phyloP scores from a whole-genome alignment of 2,888 invertebrate genomes.

The Psococerastis gibbosa region DNA sequence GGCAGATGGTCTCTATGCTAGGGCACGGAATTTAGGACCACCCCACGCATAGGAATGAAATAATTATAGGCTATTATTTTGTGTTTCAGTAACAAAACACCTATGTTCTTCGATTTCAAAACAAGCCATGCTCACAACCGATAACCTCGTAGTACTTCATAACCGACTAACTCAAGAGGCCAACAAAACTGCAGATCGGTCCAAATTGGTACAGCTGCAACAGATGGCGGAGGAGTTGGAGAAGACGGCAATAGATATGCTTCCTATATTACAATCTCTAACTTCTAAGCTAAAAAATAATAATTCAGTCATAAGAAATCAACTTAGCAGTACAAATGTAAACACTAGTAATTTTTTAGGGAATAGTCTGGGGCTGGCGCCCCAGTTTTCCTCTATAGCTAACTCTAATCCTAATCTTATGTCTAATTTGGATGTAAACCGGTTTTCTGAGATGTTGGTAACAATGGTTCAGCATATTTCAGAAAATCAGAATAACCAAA shows the following conservation, averaged over 20 bases:
- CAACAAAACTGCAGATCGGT: slow-evolving; percentile 22
- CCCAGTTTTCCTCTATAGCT: slow-evolving; percentile 14
- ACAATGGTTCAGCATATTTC: slow-evolving; percentile 36
- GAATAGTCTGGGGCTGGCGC: slow-evolving; percentile 16
- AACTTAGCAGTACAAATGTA: not conserved
- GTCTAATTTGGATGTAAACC: slow-evolving; percentile 28
- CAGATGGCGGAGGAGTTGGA: slow-evolving; percentile 33
- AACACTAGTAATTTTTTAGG: slow-evolving; percentile 9
- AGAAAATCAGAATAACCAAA: slow-evolving; percentile 10
- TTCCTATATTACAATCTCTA: slow-evolving; percentile 25
- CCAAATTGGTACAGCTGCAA: slow-evolving; percentile 23
- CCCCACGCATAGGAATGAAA: no score
- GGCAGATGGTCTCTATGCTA: no score
- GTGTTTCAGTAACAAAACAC: slow-evolving; percentile 29
- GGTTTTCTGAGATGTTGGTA: slow-evolving; percentile 38
- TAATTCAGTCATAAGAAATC: slow-evolving; percentile 7
- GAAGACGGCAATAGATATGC: slow-evolving; percentile 37
- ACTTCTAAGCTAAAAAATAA: slow-evolving; percentile 8
- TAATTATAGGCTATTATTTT: no score
- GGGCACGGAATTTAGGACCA: no score
- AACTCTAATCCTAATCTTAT: slow-evolving; percentile 7
- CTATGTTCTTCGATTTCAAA: slow-evolving; percentile 28
- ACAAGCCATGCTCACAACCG: slow-evolving; percentile 43
- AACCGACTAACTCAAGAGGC: slow-evolving; percentile 38
- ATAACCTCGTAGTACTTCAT: slow-evolving; percentile 51